Base-by-base conservation (phyloP, 2,888 invertebrate species). In the Capitulum mitella region DNA sequence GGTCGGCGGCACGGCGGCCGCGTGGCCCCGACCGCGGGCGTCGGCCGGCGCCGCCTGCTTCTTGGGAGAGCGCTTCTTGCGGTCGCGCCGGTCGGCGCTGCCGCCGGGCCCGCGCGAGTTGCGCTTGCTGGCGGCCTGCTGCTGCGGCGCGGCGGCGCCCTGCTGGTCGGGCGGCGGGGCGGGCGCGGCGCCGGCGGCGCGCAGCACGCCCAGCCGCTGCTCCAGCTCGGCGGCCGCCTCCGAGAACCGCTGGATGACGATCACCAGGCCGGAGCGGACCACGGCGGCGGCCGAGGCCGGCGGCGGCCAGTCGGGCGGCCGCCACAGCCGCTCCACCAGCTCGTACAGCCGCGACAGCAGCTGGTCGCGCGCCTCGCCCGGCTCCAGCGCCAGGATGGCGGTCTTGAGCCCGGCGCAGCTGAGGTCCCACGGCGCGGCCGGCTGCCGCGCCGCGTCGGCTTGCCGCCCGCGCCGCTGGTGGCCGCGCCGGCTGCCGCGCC, bases 321-420 rank as follows among this genome's bases (percentile, higher is more conserved):
- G 70, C 70, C 70, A 70, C 70, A 70, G 70, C 70, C 8, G 70
- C 70, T 70, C 70, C 70, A 40, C 70, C 70, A 70, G 70, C 22
- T 19, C 40, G 70, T 70, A 40, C 40, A 70, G 70, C 37, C 70
- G 70, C 70, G 37, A 1, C 70, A 70, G 70, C 70, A 70, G 70
- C 37, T 26, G 22, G 6, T 29, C 14, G 26, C 22, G 40, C 26
- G 10, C 40, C 40, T 22, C 40, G 12, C 40, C 70, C 26, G 26
- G 10, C 37, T 70, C 70, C 37, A 70, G 70, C 70, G 70, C 6
- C 70, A 70, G 37, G 8, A 70, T 40, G 12, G 37, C 37, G 26
- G 22, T 1, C 70, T 70, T 70, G 40, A 70, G 40, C 6, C 29
- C 16, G 37, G 37, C 70, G 40, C 70, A 70, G 70, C 70, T 70